Conservation (phyloP, 2,797 vertebrate genomes). For the Dendrocincla fuliginosa region DNA sequence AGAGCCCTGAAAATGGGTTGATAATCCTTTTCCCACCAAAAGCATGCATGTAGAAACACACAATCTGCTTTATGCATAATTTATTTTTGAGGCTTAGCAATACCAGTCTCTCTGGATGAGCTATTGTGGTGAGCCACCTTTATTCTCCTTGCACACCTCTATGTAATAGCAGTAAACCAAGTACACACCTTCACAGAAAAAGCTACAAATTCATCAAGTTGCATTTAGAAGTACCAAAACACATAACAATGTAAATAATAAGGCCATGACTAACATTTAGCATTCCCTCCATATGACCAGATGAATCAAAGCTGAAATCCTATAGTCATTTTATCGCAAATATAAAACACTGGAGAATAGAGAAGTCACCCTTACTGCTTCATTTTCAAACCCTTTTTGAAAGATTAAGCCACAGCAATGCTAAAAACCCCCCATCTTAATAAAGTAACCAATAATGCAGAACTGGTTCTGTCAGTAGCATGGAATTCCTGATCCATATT, state of each 20-base stretch:
- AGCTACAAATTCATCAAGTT: background rate
- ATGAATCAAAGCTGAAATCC: background rate
- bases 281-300: background rate
- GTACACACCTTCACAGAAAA: background rate
- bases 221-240: background rate
- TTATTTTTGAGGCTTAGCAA: background rate
- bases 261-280: background rate
- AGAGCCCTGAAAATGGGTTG: background rate
- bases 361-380: background rate
- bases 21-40: slow-evolving; percentile 2
- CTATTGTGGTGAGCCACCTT: background rate
- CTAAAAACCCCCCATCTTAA: background rate
- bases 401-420: background rate
- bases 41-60: background rate
- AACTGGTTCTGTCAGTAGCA: background rate
- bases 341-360: background rate
- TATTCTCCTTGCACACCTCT: background rate
- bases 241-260: background rate
- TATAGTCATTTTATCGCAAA: background rate
- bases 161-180: background rate
- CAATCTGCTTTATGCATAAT: background rate
- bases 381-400: background rate
- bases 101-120: background rate
- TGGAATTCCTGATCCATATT: background rate
- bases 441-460: background rate